These are phyloP conservation scores for Coremacera marginata DNA, from an alignment of 2,888 invertebrate genomes.

Conservation along the genomic window DNA sequence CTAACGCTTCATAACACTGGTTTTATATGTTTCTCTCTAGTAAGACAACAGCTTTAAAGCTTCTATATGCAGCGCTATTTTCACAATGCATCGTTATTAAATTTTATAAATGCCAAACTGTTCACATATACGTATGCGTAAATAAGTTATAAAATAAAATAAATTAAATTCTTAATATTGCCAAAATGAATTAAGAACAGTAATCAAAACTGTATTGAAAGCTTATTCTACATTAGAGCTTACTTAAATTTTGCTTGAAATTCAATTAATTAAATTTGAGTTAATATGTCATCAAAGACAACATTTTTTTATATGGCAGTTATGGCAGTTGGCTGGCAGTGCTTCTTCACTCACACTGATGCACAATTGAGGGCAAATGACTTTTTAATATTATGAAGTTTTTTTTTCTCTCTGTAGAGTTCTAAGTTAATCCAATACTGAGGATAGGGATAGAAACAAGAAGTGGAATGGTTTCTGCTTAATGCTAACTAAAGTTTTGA, in stretches of 20 bases:
- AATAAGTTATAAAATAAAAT: no score
- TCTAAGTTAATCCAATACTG: not conserved
- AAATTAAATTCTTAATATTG: no score
- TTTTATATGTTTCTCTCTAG: not conserved
- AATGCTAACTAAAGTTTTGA: slow-evolving; percentile 13
- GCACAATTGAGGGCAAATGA: not conserved
- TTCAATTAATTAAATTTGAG: slow-evolving; percentile 32
- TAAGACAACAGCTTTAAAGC: no score
- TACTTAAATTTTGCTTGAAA: not conserved
- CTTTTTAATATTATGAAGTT: slow-evolving; percentile 12
- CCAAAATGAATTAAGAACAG: no score
- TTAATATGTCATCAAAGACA: slow-evolving; percentile 27
- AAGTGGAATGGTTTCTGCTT: not conserved
- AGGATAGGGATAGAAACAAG: not conserved
- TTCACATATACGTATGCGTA: no score
- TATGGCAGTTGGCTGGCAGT: slow-evolving; percentile 23
- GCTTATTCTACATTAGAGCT: no score
- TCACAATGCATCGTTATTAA: no score
- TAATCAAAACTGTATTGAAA: no score
- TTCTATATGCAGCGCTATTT: no score
- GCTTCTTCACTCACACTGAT: not conserved
- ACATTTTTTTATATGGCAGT: not conserved
- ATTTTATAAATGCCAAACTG: no score
- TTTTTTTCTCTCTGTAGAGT: not conserved
- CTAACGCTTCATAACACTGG: slow-evolving; percentile 9